Evolutionary conservation across 2,888 invertebrate species (phyloP).

Genomic region (Lymantria dispar): DNA sequence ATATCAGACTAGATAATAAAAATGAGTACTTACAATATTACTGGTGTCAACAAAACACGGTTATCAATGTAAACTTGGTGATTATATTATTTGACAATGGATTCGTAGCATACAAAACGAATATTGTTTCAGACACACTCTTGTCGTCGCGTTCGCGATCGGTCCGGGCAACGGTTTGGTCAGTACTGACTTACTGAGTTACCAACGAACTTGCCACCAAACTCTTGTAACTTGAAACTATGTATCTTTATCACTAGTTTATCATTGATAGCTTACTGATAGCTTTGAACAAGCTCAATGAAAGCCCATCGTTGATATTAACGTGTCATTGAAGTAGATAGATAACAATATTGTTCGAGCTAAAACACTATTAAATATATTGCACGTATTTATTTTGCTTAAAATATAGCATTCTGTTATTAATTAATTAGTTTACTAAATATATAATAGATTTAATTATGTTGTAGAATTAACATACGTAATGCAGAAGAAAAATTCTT

Average conservation of each 20-base stretch:
- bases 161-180: conserved; percentile 24
- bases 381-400: no score
- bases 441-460: no score
- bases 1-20: conserved; percentile 25
- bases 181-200: conserved; percentile 25
- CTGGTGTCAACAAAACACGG: conserved; percentile 12
- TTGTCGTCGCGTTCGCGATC: conserved; percentile 20
- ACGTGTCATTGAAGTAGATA: conserved; percentile 8
- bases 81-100: conserved; percentile 24
- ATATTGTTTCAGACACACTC: conserved; percentile 11
- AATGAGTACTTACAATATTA: conserved; percentile 25
- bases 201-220: conserved; percentile 7
- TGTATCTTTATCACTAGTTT: conserved; percentile 24
- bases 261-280: conserved; percentile 32
- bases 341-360: no score
- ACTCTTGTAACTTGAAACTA: conserved; percentile 29
- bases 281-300: conserved; percentile 31
- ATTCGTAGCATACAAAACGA: conserved; percentile 13
- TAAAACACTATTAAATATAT: no score
- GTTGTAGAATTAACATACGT: no score
- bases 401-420: no score
- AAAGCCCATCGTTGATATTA: conserved; percentile 25
- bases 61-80: conserved; percentile 24
- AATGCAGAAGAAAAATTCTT: no score
- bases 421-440: no score